phyloP scores from a whole-genome alignment of 2,888 invertebrate species.

The Halictus quadricinctus region DNA sequence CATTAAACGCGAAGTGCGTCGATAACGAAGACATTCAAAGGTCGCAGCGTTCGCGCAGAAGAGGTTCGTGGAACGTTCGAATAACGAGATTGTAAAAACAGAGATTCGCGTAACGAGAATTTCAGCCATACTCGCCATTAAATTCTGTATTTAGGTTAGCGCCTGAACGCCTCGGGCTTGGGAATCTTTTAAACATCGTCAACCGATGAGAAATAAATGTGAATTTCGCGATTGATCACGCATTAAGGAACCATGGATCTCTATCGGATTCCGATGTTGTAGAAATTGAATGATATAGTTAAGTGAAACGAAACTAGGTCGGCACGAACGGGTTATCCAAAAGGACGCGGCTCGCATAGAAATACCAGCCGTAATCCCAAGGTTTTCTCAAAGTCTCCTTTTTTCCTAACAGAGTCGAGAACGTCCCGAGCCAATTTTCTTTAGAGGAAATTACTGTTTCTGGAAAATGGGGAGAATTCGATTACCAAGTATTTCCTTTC shows the following conservation, averaged over 20 bases:
- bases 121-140: not conserved
- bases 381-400: not conserved
- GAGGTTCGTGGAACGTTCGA: not conserved
- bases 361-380: not conserved
- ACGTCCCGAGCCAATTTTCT: not conserved
- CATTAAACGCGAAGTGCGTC: not conserved
- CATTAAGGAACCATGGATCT: conserved; percentile 19
- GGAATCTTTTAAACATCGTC: conserved; percentile 1
- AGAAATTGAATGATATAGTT: conserved; percentile 40
- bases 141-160: not conserved
- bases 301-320: conserved; percentile 33
- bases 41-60: not conserved
- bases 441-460: not conserved
- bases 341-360: not conserved
- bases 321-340: conserved; percentile 1
- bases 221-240: conserved; percentile 27
- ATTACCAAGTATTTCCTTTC: not conserved
- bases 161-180: not conserved
- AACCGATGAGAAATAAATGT: conserved; percentile 11
- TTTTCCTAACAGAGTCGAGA: not conserved
- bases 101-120: not conserved
- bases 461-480: not conserved
- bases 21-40: not conserved
- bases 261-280: conserved; percentile 40
- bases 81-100: not conserved